Base-by-base conservation (phyloP, 2,797 vertebrate genomes). In the Pseudomugil tenellus region DNA sequence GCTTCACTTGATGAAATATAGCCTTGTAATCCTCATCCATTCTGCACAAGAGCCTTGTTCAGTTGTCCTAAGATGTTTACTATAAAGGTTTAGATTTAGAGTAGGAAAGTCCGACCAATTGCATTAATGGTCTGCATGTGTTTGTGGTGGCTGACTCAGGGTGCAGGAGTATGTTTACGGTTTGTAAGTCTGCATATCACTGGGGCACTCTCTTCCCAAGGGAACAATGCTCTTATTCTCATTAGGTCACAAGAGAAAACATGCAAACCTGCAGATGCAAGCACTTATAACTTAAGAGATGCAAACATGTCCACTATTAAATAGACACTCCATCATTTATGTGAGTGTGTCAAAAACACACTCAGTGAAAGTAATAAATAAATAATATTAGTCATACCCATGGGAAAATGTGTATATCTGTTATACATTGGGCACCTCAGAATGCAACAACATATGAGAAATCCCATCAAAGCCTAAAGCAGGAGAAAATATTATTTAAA, bases 11-110 rank as follows among this genome's bases (percentile, higher is more conserved):
- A 35, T 91, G 90, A 93, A 92, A 87, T 92, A 92, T 76, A 77
- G 90, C 80, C 81, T 82, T 81, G 79, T 86, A 89, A 91, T 89
- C 91, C 87, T 87, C 91, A 86, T 93, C 91, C 86, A 92, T 90
- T 87, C 85, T 65, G 49, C 83, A 84, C 76, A 85, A 92, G 86
- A 90, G 83, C 82, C 87, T 87, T 76, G 88, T 90, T 90, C 87
- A 84, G 87, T 92, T 89, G 92, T 91, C 90, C 82, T 26, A 26
- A 90, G 83, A 79, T 94, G 93, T 94, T 94, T 94, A 93, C 92
- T 89, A 91, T 89, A 90, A 93, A 93, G 87, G 84, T 84, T 86
- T 88, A 90, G 89, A 93, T 93, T 93, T 91, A 92, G 88, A 91
- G 90, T 85, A 90, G 79, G 68, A 81, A 84, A 89, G 87, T 87